These are phyloP conservation scores for Cerastoderma edule DNA, from an alignment of 2,888 invertebrate genomes.

Conservation along the genomic window DNA sequence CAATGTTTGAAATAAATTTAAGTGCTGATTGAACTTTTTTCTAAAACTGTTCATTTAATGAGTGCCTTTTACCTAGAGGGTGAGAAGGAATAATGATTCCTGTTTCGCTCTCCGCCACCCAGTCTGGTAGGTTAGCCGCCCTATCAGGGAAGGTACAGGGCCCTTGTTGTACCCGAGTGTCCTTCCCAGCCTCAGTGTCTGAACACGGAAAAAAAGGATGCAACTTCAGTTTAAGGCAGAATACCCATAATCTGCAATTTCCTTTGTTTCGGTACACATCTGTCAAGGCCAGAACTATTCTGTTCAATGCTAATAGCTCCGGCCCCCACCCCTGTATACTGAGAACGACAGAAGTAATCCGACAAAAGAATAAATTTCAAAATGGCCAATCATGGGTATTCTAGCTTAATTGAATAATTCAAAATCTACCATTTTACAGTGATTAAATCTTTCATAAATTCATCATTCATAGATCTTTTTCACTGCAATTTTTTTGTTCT, in stretches of 20 bases:
- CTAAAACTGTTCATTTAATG: neutral
- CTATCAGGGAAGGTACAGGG: conserved; percentile 46
- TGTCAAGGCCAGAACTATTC: neutral
- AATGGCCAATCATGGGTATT: too few relatives aligned
- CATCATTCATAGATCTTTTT: too few relatives aligned
- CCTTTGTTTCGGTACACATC: neutral
- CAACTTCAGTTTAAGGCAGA: too few relatives aligned
- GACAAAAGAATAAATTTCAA: too few relatives aligned
- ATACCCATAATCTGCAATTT: neutral
- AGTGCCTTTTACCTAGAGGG: conserved; percentile 40
- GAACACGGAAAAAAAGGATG: neutral
- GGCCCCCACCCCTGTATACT: too few relatives aligned
- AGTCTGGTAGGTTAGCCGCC: conserved; percentile 15
- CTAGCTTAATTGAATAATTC: too few relatives aligned
- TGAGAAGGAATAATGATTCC: conserved; percentile 30
- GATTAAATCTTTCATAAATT: too few relatives aligned
- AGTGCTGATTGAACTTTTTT: too few relatives aligned
- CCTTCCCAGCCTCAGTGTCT: conserved; percentile 46
- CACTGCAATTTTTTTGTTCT: too few relatives aligned
- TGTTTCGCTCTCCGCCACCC: conserved; percentile 32
- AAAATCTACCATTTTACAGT: too few relatives aligned
- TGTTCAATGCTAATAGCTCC: too few relatives aligned
- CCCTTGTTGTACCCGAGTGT: neutral
- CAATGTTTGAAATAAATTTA: neutral
- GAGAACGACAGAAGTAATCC: too few relatives aligned